Percentiles rank a stretch among this genome's conserved stretches.
Evolutionary conservation across 2,797 vertebrate genomes (phyloP).

Genomic region (Urophycis tenuis): DNA sequence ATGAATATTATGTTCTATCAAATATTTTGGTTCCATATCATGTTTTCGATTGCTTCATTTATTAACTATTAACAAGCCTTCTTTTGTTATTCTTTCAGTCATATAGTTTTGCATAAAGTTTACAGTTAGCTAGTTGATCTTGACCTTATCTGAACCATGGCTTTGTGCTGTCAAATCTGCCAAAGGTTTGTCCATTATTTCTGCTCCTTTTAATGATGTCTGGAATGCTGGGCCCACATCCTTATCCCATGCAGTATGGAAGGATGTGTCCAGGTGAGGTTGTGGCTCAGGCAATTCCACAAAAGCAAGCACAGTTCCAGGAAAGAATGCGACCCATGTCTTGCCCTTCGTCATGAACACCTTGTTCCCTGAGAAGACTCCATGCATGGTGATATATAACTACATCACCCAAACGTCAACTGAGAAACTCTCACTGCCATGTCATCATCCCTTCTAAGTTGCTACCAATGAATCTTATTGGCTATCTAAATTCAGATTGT

Average conservation of each 20-base stretch:
- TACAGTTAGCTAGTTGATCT: background rate
- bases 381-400: background rate
- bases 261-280: background rate
- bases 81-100: background rate
- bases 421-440: too few relatives aligned
- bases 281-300: too few relatives aligned
- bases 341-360: slow-evolving; percentile 28
- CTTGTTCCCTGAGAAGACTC: background rate
- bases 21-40: background rate
- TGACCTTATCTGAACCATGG: background rate
- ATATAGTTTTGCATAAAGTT: background rate
- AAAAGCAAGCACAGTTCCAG: background rate
- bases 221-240: background rate
- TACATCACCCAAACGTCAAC: background rate
- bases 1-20: background rate
- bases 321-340: background rate
- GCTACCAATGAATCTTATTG: background rate
- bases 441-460: background rate
- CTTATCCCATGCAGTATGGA: background rate
- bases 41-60: background rate
- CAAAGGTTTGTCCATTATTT: background rate
- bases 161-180: background rate
- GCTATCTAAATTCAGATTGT: background rate
- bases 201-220: background rate
- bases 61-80: background rate